Percentiles rank a stretch among this genome's conserved stretches.
Conservation (phyloP, 2,113 vertebrate species). For the Caloenas nicobarica region DNA sequence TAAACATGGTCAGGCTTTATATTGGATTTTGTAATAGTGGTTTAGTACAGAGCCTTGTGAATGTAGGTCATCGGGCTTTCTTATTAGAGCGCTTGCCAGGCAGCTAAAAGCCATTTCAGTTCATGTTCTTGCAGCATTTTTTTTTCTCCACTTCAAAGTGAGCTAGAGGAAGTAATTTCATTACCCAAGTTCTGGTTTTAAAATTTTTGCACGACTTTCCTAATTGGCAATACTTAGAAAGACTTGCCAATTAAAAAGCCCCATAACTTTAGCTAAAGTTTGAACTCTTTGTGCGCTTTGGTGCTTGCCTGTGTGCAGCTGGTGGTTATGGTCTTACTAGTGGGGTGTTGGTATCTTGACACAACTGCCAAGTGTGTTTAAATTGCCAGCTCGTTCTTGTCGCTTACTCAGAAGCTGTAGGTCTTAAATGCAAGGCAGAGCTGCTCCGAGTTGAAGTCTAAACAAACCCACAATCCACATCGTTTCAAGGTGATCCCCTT, state of each 20-base stretch:
- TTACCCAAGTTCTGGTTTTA: slow-evolving; percentile 22
- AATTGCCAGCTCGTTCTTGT: neutral
- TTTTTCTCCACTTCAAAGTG: slow-evolving; percentile 45
- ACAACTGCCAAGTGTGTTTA: neutral
- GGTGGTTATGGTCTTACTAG: fast-evolving
- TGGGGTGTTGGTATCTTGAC: neutral
- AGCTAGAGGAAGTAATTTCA: slow-evolving; percentile 50
- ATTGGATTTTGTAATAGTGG: slow-evolving; percentile 63
- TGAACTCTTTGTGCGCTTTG: neutral
- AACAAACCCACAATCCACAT: neutral
- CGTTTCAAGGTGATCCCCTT: neutral
- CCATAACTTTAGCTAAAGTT: neutral
- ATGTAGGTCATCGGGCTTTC: slow-evolving; percentile 59
- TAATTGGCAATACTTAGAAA: neutral
- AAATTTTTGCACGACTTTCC: neutral
- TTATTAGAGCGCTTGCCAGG: slow-evolving; percentile 46
- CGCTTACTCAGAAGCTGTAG: neutral
- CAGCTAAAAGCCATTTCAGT: slow-evolving; percentile 57
- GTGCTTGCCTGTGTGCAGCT: neutral
- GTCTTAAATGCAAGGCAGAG: neutral
- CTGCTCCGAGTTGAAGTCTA: neutral
- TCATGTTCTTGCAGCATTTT: slow-evolving; percentile 19
- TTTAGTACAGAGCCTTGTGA: slow-evolving; percentile 49
- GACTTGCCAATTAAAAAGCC: neutral
- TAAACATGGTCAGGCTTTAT: slow-evolving; percentile 45